A percentile compares a stretch with the other conserved stretches of the same genome.
These are phyloP conservation scores for Acrobasis repandana DNA, from an alignment of 2,888 invertebrate species.

Conservation along the genomic window DNA sequence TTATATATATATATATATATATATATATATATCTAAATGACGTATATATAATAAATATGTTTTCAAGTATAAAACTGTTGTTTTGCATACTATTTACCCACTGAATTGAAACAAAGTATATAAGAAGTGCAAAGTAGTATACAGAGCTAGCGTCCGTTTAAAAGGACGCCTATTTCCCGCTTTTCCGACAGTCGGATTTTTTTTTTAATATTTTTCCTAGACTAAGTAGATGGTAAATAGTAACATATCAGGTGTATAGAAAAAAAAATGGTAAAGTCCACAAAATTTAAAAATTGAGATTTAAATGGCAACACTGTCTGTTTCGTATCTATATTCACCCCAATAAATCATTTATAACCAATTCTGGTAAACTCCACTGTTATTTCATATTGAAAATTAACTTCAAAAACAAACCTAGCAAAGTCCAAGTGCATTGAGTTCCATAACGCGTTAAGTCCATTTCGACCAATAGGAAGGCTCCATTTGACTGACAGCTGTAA, in stretches of 20 bases:
- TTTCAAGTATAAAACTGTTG: background rate
- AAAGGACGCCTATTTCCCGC: background rate
- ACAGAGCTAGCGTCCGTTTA: background rate
- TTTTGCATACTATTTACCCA: background rate
- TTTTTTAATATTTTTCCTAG: too few species aligned
- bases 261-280: conserved; percentile 1
- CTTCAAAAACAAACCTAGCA: background rate
- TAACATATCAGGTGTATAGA: conserved; percentile 7
- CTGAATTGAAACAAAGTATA: background rate
- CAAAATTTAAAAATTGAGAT: conserved; percentile 6
- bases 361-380: conserved; percentile 6
- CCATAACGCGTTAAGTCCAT: conserved; percentile 13
- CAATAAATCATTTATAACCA: conserved; percentile 1
- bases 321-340: conserved; percentile 3
- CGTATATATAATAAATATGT: too few species aligned
- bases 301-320: conserved; percentile 4
- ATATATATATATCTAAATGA: background rate
- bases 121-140: background rate
- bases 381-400: conserved; percentile 6
- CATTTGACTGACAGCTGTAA: conserved; percentile 15
- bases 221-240: background rate
- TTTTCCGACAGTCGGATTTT: too few species aligned
- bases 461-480: conserved; percentile 19
- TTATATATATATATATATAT: background rate
- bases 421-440: background rate